These are phyloP conservation scores for Eupithecia inturbata DNA, from an alignment of 2,888 invertebrate species.

Conservation along the genomic window DNA sequence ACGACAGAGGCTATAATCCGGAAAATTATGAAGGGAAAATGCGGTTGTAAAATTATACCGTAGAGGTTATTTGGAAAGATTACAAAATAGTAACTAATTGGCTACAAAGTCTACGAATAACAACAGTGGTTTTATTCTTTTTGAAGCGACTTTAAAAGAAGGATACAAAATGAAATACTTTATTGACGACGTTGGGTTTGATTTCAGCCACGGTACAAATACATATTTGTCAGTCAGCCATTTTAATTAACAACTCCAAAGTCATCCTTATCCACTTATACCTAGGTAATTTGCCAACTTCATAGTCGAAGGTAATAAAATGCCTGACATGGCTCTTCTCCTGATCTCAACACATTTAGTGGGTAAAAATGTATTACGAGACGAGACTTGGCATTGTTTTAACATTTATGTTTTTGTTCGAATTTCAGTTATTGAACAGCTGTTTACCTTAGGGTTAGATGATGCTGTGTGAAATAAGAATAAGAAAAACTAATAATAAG, in stretches of 20 bases:
- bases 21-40: slow-evolving; percentile 12
- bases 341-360: too few species aligned
- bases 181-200: neutral
- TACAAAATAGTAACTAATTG: neutral
- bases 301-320: too few species aligned
- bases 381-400: too few species aligned
- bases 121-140: neutral
- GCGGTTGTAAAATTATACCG: slow-evolving; percentile 7
- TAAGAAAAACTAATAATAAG: too few species aligned
- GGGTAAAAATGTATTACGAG: too few species aligned
- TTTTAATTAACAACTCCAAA: too few species aligned
- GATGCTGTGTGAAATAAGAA: neutral
- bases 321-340: too few species aligned
- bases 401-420: too few species aligned
- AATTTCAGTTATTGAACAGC: too few species aligned
- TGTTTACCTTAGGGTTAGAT: too few species aligned
- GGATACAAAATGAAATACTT: neutral
- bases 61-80: slow-evolving; percentile 36
- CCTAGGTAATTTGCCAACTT: too few species aligned
- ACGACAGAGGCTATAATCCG: slow-evolving; percentile 10
- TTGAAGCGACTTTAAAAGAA: neutral
- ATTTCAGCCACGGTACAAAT: neutral
- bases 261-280: too few species aligned
- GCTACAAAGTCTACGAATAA: neutral
- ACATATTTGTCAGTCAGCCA: neutral